Conservation (phyloP, 2,113 vertebrate genomes). For the Amphilophus citrinellus region DNA sequence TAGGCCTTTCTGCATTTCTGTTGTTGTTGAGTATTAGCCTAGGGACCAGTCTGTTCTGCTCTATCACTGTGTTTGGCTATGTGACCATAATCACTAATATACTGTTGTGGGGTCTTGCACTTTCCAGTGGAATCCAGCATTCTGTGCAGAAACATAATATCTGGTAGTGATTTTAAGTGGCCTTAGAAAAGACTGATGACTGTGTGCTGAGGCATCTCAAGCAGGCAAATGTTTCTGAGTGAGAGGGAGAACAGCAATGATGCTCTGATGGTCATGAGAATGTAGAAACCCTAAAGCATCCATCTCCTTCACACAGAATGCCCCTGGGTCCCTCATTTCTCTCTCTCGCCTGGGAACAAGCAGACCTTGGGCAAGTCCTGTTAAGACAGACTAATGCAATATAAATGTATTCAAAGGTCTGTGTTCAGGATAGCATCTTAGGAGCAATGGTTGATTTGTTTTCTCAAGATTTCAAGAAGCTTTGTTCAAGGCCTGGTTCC, state of each 20-base stretch:
- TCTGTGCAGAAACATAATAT: conserved; percentile 48
- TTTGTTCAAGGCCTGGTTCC: neutral
- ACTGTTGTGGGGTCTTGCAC: conserved; percentile 10
- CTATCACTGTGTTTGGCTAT: conserved; percentile 48
- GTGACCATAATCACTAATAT: conserved; percentile 52
- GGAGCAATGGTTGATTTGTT: conserved; percentile 2
- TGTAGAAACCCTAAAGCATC: conserved; percentile 57
- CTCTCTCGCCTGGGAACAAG: conserved; percentile 38
- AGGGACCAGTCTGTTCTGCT: conserved; percentile 36
- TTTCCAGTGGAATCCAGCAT: conserved; percentile 33
- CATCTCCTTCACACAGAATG: conserved; percentile 60
- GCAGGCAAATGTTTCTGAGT: conserved; percentile 40
- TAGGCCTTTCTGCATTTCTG: neutral
- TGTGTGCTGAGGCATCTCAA: conserved; percentile 40
- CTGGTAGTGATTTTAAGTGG: conserved; percentile 48
- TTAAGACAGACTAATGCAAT: conserved; percentile 24
- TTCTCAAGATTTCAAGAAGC: conserved; percentile 2
- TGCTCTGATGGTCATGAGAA: conserved; percentile 58
- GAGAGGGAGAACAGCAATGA: conserved; percentile 38
- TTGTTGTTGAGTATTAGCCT: conserved; percentile 25
- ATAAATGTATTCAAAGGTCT: neutral
- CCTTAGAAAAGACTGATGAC: conserved; percentile 65
- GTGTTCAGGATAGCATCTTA: conserved; percentile 15
- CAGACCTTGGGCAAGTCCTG: conserved; percentile 17
- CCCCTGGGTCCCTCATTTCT: conserved; percentile 39